Evolutionary conservation across 2,113 vertebrate species (phyloP).

Genomic region (Beaufortia kweichowensis): DNA sequence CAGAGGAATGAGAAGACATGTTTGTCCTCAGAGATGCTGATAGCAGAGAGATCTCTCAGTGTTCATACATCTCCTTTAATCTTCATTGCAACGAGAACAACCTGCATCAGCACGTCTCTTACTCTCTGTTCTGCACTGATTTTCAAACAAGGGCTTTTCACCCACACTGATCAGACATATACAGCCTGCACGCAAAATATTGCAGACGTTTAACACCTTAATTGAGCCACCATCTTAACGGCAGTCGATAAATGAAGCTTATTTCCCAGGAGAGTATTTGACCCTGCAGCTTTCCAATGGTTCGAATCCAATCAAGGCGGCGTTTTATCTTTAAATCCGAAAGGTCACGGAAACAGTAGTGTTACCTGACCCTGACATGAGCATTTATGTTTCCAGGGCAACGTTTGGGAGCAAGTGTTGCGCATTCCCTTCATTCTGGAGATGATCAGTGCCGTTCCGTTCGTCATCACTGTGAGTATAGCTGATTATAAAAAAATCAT

Average conservation of each 20-base stretch:
- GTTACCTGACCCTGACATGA: slow-evolving; percentile 55
- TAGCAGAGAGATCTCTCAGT: not conserved
- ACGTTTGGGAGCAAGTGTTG: slow-evolving; percentile 83
- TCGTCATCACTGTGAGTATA: slow-evolving; percentile 82
- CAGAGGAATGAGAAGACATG: slow-evolving; percentile 10
- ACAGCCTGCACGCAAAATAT: slow-evolving; percentile 53
- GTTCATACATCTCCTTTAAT: not conserved
- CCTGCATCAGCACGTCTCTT: not conserved
- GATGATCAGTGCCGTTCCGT: slow-evolving; percentile 82
- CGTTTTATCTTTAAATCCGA: slow-evolving; percentile 57
- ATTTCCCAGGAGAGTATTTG: slow-evolving; percentile 27
- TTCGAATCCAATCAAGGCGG: slow-evolving; percentile 6
- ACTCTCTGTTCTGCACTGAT: slow-evolving; percentile 57
- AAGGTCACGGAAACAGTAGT: slow-evolving; percentile 58
- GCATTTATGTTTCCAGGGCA: slow-evolving; percentile 75
- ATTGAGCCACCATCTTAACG: slow-evolving; percentile 47
- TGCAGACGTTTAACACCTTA: slow-evolving; percentile 56
- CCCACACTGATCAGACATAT: slow-evolving; percentile 60
- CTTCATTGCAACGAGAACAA: not conserved
- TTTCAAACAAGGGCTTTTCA: slow-evolving; percentile 62
- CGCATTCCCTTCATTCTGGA: slow-evolving; percentile 82
- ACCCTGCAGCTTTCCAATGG: slow-evolving; percentile 20
- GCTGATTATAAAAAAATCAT: too few species aligned
- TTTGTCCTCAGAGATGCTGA: not conserved
- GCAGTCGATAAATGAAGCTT: slow-evolving; percentile 45